A percentile compares a stretch with the other conserved stretches of the same genome.
Conservation (phyloP, 64 coral and sea anemone genomes). For the Dendrophyllia cribrosa region DNA sequence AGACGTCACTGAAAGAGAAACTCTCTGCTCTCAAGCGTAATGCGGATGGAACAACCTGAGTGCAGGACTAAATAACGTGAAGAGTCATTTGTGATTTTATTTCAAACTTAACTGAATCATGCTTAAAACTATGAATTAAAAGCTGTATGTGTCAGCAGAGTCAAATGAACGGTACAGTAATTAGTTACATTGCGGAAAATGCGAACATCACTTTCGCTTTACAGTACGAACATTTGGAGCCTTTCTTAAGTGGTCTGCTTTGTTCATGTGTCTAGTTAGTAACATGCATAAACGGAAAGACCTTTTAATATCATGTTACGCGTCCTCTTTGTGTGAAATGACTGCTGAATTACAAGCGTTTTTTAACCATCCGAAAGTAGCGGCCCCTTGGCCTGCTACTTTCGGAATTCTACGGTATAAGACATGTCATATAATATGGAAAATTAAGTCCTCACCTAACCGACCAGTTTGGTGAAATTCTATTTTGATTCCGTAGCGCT, state of each 20-base stretch:
- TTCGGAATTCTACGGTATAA: too few relatives aligned
- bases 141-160: neutral
- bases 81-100: constrained; percentile 26
- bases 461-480: constrained; percentile 93
- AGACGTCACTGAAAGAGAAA: constrained; percentile 8
- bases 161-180: too few relatives aligned
- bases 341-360: too few relatives aligned
- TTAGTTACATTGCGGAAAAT: too few relatives aligned
- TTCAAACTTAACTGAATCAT: constrained; percentile 24
- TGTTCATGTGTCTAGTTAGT: too few relatives aligned
- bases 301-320: constrained; percentile 2
- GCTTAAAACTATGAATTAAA: neutral
- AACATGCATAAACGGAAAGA: neutral
- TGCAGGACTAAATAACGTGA: neutral
- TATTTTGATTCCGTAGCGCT: constrained; percentile 97
- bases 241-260: too few relatives aligned
- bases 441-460: constrained; percentile 64
- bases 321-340: constrained; percentile 3
- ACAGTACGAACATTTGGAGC: too few relatives aligned
- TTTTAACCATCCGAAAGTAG: too few relatives aligned
- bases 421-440: too few relatives aligned
- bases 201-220: too few relatives aligned
- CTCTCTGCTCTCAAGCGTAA: constrained; percentile 10
- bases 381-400: too few relatives aligned
- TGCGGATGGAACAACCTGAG: constrained; percentile 10